These are phyloP conservation scores for Dioctria rufipes DNA, from an alignment of 2,888 invertebrate genomes.

Conservation along the genomic window DNA sequence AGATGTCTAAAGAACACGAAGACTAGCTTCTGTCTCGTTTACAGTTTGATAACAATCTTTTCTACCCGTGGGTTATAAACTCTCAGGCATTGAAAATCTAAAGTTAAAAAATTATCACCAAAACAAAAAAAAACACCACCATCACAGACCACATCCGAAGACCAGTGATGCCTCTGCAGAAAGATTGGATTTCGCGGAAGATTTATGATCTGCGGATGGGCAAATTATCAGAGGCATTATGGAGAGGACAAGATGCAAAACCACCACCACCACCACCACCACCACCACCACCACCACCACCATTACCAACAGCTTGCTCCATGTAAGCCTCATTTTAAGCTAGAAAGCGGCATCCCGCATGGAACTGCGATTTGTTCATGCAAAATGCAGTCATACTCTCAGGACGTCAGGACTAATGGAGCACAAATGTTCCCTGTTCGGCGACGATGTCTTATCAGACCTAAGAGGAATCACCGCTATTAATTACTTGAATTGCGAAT, in stretches of 20 bases:
- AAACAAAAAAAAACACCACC: background rate
- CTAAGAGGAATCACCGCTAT: conserved; percentile 31
- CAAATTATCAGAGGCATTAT: conserved; percentile 53
- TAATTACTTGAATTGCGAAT: conserved; percentile 25
- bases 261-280: background rate
- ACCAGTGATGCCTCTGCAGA: conserved; percentile 26
- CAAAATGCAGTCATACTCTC: conserved; percentile 51
- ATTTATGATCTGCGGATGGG: conserved; percentile 57
- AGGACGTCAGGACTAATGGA: conserved; percentile 52
- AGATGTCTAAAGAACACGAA: background rate
- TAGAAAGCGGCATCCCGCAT: conserved; percentile 49
- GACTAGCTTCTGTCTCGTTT: background rate
- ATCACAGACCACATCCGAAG: background rate
- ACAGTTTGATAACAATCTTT: background rate
- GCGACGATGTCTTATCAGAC: conserved; percentile 34
- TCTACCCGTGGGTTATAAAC: background rate
- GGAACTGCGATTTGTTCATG: conserved; percentile 51
- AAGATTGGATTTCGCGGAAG: conserved; percentile 55
- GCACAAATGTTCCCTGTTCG: conserved; percentile 50
- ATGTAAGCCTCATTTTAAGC: conserved; percentile 10
- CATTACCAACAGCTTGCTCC: conserved; percentile 12
- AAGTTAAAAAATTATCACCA: background rate
- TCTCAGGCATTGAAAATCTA: background rate
- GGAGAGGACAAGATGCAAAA: conserved; percentile 24
- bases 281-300: background rate